Base-by-base conservation (phyloP, 1,140 invertebrate genomes). In the Mactra quadrangularis region DNA sequence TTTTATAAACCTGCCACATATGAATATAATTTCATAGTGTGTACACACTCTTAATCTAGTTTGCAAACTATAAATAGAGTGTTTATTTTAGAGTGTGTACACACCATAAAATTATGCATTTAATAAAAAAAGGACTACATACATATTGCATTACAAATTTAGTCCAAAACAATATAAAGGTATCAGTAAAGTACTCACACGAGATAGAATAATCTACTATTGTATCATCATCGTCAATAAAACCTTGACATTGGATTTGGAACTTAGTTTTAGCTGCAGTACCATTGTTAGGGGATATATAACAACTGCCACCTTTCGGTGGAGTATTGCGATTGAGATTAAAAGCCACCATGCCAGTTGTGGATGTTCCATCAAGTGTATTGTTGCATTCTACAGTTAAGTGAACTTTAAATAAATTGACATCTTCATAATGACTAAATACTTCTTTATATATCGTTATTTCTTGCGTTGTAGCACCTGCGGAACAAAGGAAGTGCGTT, bases 301-400 rank as follows among this genome's bases (percentile, higher is more conserved):
- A 64, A 57, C 91, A 92, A 27, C n/a, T 87, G n/a, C 91, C 91
- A 1, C 71, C 79, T 1, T 17, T 38, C 0, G 91, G 91, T 50
- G 89, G 85, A 1, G 29, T 59, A 66, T 92, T 92, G 0, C 88
- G 66, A 19, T 27, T 66, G 6, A 90, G 27, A 19, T 86, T 77
- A 66, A 86, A 72, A 7, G 35, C 57, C 1, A 64, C 76, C 17
- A n/a, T 64, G 15, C 81, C 85, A 22, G 17, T 52, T 3, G 68
- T 71, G 17, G 68, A 74, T 7, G 22, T 57, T 13, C 59, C 68
- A 17, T 27, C 35, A 3, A 74, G 72, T 13, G 72, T 84, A 15
- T 41, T 41, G 15, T 41, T 7, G 15, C 38, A 41, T 41, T 41
- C 38, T 17, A 74, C 75, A 19, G 25, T 31, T 6, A 85, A 50